These are phyloP conservation scores for Diachrysia chrysitis DNA, from an alignment of 2,888 invertebrate species.

Conservation along the genomic window DNA sequence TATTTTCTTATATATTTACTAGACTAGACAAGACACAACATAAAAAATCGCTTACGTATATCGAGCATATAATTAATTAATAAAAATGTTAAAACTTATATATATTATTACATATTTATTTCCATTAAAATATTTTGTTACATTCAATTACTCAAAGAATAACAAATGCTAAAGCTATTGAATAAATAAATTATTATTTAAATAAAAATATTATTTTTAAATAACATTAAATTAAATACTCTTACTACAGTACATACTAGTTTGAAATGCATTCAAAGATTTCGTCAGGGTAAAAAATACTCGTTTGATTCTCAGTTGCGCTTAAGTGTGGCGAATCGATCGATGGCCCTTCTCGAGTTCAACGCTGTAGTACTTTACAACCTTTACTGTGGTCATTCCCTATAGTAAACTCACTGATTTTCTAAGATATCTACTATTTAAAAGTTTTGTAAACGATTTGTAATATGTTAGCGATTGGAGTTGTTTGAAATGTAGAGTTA, in stretches of 20 bases:
- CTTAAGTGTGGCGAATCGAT: constrained; percentile 81
- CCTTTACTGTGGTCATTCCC: constrained; percentile 25
- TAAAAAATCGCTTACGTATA: no score
- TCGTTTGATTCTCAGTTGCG: constrained; percentile 72
- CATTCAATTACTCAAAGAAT: no score
- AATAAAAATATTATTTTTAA: not conserved
- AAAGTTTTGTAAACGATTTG: not conserved
- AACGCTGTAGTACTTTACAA: constrained; percentile 68
- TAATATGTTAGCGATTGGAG: not conserved
- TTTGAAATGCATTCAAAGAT: constrained; percentile 43
- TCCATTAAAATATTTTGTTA: no score
- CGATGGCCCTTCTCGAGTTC: constrained; percentile 83
- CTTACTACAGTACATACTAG: not conserved
- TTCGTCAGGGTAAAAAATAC: constrained; percentile 60
- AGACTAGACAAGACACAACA: no score
- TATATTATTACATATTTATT: no score
- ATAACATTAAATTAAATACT: not conserved
- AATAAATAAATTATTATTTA: not conserved
- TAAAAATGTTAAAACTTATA: no score
- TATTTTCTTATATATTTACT: no score
- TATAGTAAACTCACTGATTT: constrained; percentile 28
- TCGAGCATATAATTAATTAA: no score
- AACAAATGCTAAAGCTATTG: no score
- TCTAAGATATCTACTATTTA: not conserved
- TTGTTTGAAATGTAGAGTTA: not conserved